Evolutionary conservation across 2,113 vertebrate species (phyloP).

Genomic region (Geococcyx californianus): DNA sequence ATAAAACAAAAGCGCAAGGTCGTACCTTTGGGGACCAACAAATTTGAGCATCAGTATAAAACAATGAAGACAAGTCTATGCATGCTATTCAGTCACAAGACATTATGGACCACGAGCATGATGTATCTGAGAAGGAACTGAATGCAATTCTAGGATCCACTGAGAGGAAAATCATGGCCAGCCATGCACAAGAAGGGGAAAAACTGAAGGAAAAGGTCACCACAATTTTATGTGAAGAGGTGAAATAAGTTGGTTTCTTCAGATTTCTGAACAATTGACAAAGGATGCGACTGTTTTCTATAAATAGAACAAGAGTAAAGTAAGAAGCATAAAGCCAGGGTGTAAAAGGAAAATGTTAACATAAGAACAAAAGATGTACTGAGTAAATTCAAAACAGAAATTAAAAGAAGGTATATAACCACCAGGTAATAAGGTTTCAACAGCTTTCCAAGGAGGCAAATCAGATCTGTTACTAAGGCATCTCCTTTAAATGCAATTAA

Average conservation of each 20-base stretch:
- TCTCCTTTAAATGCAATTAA: slow-evolving; percentile 47
- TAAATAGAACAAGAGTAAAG: not conserved
- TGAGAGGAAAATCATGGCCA: not conserved
- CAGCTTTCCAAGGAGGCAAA: slow-evolving; percentile 19
- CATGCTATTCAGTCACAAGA: not conserved
- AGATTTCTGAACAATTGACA: not conserved
- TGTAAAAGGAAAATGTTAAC: not conserved
- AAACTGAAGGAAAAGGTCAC: not conserved
- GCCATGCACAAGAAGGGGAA: not conserved
- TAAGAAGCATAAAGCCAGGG: not conserved
- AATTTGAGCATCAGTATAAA: not conserved
- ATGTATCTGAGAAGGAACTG: not conserved
- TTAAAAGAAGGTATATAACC: slow-evolving; percentile 53
- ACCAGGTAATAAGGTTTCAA: slow-evolving; percentile 37
- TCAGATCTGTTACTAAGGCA: slow-evolving; percentile 51
- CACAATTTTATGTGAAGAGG: not conserved
- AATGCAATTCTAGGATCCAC: not conserved
- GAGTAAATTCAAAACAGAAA: slow-evolving; percentile 35
- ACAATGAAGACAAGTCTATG: slow-evolving; percentile 1
- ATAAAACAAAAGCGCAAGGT: slow-evolving; percentile 20
- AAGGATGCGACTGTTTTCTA: not conserved
- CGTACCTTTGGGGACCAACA: not conserved
- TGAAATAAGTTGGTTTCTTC: not conserved
- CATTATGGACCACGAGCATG: not conserved
- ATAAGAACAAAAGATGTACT: not conserved